Evolutionary conservation across 2,113 vertebrate species (phyloP), one percentile per base, ranked within the genome.

Genomic region (Oophaga pumilio): DNA sequence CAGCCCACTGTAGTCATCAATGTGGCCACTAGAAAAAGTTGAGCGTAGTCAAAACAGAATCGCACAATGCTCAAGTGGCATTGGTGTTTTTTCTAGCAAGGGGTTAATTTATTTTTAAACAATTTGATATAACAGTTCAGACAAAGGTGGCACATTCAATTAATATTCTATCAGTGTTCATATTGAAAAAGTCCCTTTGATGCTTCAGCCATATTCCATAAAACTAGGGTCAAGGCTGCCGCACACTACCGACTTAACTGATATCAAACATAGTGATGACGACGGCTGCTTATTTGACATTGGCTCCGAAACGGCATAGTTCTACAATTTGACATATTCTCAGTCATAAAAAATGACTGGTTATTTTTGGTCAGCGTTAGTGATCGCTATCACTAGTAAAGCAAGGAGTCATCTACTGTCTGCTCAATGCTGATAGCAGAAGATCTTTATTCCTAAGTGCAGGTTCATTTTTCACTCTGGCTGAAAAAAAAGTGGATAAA

Each of bases 391-490:
- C 59, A 64, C 14, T 62, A n/a, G 28, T 20, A 49, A 17, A 82
- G 79, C 57, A 49, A 62, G 59, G 79, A 60, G 64, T 57, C 59
- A 49, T 82, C 33, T 6, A 20, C 52, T 52, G 33, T 64, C 33
- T 76, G 53, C 56, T 24, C 8, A 14, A 20, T 9, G 12, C 7
- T 17, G 86, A 80, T 87, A 82, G 26, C 28, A 49, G 13, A 66
- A 28, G 43, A 68, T 74, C 69, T 76, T 28, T 66, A 76, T 76
- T 88, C 8, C 9, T 3, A 76, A 52, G 26, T 50, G 49, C 50
- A 49, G 26, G 52, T 28, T 73, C 82, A 76, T 76, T 49, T 76
- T 85, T 85, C 71, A 85, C 62, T 85, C n/a, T 85, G 83, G 26
- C 74, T 73, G 22, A 6, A 60, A 71, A 78, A 78, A 64, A 69